Percentiles rank a stretch among this genome's conserved stretches.
phyloP scores from a whole-genome alignment of 2,888 invertebrate genomes.

The Caenorhabditis becei region DNA sequence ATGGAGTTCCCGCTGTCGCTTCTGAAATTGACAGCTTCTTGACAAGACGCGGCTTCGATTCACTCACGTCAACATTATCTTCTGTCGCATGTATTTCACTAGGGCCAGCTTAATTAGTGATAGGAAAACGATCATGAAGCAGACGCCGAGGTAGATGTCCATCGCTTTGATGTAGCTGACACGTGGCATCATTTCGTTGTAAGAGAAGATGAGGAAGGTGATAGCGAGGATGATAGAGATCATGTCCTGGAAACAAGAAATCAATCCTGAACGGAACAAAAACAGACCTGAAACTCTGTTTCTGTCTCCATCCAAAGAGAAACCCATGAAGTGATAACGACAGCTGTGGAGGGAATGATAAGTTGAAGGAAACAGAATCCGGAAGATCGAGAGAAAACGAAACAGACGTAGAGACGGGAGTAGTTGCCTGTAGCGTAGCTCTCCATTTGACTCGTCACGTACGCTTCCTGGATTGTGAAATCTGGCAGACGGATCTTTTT shows the following conservation, averaged over 20 bases:
- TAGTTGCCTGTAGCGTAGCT: slow-evolving; percentile 77
- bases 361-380: slow-evolving; percentile 80
- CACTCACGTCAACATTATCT: slow-evolving; percentile 63
- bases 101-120: slow-evolving; percentile 80
- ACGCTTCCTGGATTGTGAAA: slow-evolving; percentile 79
- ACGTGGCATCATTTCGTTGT: slow-evolving; percentile 79
- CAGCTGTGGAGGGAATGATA: slow-evolving; percentile 80
- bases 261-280: too few species aligned
- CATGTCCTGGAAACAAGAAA: too few species aligned
- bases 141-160: slow-evolving; percentile 79
- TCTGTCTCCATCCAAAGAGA: slow-evolving; percentile 81
- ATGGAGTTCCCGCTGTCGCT: slow-evolving; percentile 58
- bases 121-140: slow-evolving; percentile 80
- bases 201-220: slow-evolving; percentile 79
- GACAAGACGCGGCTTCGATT: neutral
- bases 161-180: slow-evolving; percentile 78
- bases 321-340: slow-evolving; percentile 80
- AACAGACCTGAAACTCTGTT: slow-evolving; percentile 77
- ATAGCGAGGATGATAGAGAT: slow-evolving; percentile 80
- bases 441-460: slow-evolving; percentile 78
- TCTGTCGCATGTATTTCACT: slow-evolving; percentile 79
- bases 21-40: slow-evolving; percentile 40
- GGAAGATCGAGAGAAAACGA: slow-evolving; percentile 76
- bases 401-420: slow-evolving; percentile 80
- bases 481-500: slow-evolving; percentile 78